These are phyloP conservation scores for Mallotus villosus DNA, from an alignment of 2,797 vertebrate genomes.

Conservation along the genomic window DNA sequence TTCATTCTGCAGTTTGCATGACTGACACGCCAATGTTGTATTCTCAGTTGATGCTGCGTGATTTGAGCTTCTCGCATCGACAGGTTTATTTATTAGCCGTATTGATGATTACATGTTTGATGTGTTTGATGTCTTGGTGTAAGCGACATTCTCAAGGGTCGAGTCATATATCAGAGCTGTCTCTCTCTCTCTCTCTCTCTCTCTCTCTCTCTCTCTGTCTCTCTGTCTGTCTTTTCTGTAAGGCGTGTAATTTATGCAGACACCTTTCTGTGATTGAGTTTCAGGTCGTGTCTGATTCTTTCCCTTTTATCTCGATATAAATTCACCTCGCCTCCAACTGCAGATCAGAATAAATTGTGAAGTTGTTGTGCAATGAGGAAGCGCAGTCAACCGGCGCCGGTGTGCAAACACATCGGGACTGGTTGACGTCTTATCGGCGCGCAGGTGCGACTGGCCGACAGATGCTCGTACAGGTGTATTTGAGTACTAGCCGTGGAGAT, in stretches of 20 bases:
- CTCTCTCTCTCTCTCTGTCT: neutral
- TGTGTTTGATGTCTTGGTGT: slow-evolving; percentile 54
- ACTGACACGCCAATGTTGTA: neutral
- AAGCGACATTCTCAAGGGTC: slow-evolving; percentile 60
- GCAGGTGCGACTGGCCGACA: slow-evolving; percentile 48
- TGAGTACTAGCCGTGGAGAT: slow-evolving; percentile 31
- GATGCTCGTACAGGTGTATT: slow-evolving; percentile 30
- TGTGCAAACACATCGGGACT: slow-evolving; percentile 64
- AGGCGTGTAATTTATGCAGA: neutral
- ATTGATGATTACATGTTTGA: slow-evolving; percentile 72
- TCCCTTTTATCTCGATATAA: slow-evolving; percentile 59
- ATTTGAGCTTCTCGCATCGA: slow-evolving; percentile 26
- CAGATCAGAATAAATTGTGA: slow-evolving; percentile 66
- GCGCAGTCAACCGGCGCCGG: slow-evolving; percentile 58
- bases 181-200: neutral
- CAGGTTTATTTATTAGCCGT: slow-evolving; percentile 66
- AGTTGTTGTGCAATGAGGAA: slow-evolving; percentile 66
- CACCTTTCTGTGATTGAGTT: slow-evolving; percentile 29
- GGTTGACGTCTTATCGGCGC: slow-evolving; percentile 63
- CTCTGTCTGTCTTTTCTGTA: slow-evolving; percentile 37
- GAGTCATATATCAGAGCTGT: slow-evolving; percentile 35
- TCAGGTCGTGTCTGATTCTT: slow-evolving; percentile 52
- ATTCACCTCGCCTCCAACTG: slow-evolving; percentile 59
- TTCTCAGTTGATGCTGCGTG: neutral
- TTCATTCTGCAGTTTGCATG: too few species aligned